Base-by-base conservation (phyloP, 2,888 invertebrate genomes). In the Therioaphis trifolii region DNA sequence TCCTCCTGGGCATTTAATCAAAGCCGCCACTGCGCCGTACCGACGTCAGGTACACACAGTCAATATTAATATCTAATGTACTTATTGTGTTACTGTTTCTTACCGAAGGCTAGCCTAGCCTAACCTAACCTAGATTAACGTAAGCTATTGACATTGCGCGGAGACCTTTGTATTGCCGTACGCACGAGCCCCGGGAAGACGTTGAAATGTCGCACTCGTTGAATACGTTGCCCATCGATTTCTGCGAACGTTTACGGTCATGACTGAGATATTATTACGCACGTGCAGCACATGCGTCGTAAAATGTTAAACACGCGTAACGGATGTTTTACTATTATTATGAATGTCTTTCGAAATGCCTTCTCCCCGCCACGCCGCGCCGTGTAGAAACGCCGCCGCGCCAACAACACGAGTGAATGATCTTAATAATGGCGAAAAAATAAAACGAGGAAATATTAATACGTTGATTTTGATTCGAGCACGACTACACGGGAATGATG, bases 321-420 rank as follows among this genome's bases (percentile, higher is more conserved):
- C 72, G 80, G 80, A 71, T 49, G 80, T 80, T 80, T 61, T 80
- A 61, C 80, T 49, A 80, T 71, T 80, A 80, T 80, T 43, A 72
- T 40, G 43, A 15, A 46, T 29, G 29, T 49, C 49, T 74, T 63
- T 82, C 49, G 63, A 49, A 82, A 69, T 71, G 82, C 72, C 72
- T 82, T 82, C 72, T 82, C 72, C 46, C 58, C 35, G 35, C 40
- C 40, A 24, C 55, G 1, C 29, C 61, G n/a, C 11, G 2, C 21
- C 4, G 2, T 11, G 2, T 24, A 24, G 24, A 27, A 4, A 24
- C 58, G 12, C n/a, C n/a, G 52, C 18, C 21, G n/a, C 21, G 43
- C 27, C 18, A 35, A n/a, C 71, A 55, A 74, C 21, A 58, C 27
- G 74, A 74, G 27, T 5, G 11, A n/a, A n/a, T 21, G 29, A 61